phyloP scores from a whole-genome alignment of 1,140 invertebrate species.

The Euglossa dilemma region DNA sequence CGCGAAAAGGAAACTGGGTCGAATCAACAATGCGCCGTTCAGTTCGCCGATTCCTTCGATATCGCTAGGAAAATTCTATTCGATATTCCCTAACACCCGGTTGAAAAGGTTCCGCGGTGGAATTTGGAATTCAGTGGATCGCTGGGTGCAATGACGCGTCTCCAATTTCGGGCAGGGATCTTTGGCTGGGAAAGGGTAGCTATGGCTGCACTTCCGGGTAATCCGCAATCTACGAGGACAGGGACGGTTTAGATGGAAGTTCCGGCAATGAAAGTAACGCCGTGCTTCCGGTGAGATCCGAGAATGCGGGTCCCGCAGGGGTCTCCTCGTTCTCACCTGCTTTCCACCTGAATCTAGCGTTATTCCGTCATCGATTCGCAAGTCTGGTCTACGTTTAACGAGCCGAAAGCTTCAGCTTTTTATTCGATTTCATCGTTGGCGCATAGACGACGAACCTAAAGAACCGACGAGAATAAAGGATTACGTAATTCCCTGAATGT shows the following conservation, averaged over 20 bases:
- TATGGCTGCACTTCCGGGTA: not conserved
- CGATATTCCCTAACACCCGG: not conserved
- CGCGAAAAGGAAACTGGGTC: not conserved
- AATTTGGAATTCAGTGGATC: not conserved
- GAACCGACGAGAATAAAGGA: no score
- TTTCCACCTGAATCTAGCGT: not conserved
- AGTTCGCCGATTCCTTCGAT: not conserved
- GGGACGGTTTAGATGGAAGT: not conserved
- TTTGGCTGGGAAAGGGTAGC: not conserved
- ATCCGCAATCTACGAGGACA: not conserved
- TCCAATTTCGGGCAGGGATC: not conserved
- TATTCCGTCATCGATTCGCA: not conserved
- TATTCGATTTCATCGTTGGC: no score
- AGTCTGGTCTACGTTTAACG: not conserved
- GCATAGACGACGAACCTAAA: no score
- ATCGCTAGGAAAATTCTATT: constrained; percentile 15
- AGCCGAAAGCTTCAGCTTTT: not conserved
- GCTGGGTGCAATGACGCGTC: not conserved
- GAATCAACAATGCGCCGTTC: constrained; percentile 23
- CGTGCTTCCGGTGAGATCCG: no score
- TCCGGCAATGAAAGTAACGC: no score
- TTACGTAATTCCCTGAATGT: no score
- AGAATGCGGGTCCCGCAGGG: constrained; percentile 28
- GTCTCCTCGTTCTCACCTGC: not conserved
- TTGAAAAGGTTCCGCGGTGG: not conserved